phyloP scores from a whole-genome alignment of 2,797 vertebrate species.

The Coregonus sp. region DNA sequence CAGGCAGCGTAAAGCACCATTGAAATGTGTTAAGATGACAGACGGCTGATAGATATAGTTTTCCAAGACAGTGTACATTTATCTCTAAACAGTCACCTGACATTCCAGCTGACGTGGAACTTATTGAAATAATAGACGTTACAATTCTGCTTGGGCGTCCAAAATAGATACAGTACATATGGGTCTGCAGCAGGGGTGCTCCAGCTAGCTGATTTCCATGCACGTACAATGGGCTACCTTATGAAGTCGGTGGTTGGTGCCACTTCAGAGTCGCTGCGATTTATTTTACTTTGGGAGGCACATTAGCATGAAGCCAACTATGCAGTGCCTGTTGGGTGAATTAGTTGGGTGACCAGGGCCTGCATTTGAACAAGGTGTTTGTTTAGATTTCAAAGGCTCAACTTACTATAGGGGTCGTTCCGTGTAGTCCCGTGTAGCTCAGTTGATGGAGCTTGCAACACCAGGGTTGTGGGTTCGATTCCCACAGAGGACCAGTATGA shows the following conservation, averaged over 20 bases:
- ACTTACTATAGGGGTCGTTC: background rate
- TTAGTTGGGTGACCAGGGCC: conserved; percentile 48
- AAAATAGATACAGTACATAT: conserved; percentile 35
- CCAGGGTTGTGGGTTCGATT: too few relatives aligned
- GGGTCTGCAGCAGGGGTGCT: conserved; percentile 24
- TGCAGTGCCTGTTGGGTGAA: conserved; percentile 49
- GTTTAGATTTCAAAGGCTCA: conserved; percentile 11
- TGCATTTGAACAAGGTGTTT: conserved; percentile 55
- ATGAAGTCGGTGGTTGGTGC: conserved; percentile 40
- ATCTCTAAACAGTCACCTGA: conserved; percentile 47
- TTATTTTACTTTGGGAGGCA: conserved; percentile 47
- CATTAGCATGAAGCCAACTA: conserved; percentile 62
- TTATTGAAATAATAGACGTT: conserved; percentile 57
- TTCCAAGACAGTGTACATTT: conserved; percentile 46
- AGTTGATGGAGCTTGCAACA: too few relatives aligned
- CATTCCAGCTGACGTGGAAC: conserved; percentile 46
- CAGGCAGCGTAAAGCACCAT: conserved; percentile 46
- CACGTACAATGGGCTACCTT: conserved; percentile 23
- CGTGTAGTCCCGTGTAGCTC: too few relatives aligned
- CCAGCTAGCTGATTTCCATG: conserved; percentile 9
- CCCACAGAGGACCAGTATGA: too few relatives aligned
- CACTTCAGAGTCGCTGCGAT: conserved; percentile 47
- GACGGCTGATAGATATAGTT: conserved; percentile 59
- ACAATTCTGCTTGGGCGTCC: conserved; percentile 35
- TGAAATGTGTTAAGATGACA: conserved; percentile 49